phyloP scores from a whole-genome alignment of 2,797 vertebrate species.

The Pitangus sulphuratus region DNA sequence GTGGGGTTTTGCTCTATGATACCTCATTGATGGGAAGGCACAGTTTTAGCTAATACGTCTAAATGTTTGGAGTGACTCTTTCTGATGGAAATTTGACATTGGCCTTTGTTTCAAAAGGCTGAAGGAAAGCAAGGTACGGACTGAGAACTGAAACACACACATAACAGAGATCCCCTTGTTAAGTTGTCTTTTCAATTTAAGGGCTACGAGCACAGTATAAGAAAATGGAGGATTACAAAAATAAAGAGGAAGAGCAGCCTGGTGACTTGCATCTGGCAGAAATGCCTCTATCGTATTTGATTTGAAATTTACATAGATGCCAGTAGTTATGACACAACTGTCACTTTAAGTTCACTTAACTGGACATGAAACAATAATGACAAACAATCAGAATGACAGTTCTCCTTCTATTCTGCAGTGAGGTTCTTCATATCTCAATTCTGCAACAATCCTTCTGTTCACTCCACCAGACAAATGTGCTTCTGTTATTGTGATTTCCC shows the following conservation, averaged over 20 bases:
- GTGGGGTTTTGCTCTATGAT: background rate
- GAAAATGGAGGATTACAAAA: constrained; percentile 43
- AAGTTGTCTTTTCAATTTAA: constrained; percentile 3
- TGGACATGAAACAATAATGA: constrained; percentile 62
- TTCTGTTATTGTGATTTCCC: constrained; percentile 69
- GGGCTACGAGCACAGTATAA: background rate
- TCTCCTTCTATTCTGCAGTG: constrained; percentile 52
- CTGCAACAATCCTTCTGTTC: constrained; percentile 62
- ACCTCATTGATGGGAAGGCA: background rate
- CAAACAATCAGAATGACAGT: constrained; percentile 53
- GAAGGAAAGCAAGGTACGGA: background rate
- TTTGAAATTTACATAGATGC: constrained; percentile 63
- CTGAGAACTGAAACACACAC: background rate
- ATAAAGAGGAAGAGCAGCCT: constrained; percentile 36
- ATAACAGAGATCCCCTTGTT: background rate
- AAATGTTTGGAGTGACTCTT: background rate
- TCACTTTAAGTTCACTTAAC: constrained; percentile 57
- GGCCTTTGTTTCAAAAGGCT: background rate
- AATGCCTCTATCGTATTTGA: constrained; percentile 11
- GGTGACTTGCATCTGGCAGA: constrained; percentile 42
- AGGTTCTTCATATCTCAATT: constrained; percentile 63
- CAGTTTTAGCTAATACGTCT: background rate
- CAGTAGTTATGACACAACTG: constrained; percentile 41
- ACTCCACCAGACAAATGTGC: constrained; percentile 52
- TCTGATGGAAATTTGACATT: background rate